These are phyloP conservation scores for Taurulus bubalis DNA, from an alignment of 2,113 vertebrate genomes.

Conservation along the genomic window DNA sequence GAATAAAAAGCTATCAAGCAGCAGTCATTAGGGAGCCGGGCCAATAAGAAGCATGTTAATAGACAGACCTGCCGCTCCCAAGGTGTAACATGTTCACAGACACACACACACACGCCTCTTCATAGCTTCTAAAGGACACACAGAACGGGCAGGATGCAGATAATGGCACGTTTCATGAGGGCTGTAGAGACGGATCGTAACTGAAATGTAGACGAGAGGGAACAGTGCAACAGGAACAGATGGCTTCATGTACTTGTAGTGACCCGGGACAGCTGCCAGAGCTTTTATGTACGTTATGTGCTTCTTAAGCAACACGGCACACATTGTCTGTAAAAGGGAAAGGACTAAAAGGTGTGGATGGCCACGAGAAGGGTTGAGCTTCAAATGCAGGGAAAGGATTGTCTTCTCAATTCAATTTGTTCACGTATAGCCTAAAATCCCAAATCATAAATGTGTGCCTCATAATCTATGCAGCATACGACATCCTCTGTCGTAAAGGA, in stretches of 20 bases:
- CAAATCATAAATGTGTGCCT: no score
- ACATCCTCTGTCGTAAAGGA: no score
- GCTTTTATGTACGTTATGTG: constrained; percentile 4
- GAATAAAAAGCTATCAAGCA: constrained; percentile 62
- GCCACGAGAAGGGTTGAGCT: background rate
- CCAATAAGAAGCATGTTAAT: constrained; percentile 61
- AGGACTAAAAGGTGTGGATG: background rate
- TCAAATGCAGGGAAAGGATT: background rate
- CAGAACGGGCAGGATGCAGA: background rate
- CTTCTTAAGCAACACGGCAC: background rate
- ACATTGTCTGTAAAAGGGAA: background rate
- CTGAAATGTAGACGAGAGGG: background rate
- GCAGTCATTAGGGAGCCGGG: constrained; percentile 51
- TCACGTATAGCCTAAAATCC: no score
- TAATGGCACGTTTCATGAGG: background rate
- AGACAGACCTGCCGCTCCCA: constrained; percentile 17
- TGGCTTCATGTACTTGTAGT: background rate
- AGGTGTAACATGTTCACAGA: background rate
- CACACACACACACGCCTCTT: background rate
- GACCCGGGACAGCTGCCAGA: background rate
- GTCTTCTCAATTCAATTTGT: background rate
- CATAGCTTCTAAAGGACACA: background rate
- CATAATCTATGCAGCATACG: no score
- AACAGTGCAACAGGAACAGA: background rate
- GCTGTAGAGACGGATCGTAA: background rate